These are phyloP conservation scores for Cantharis rustica DNA, from an alignment of 2,888 invertebrate genomes.

Conservation along the genomic window DNA sequence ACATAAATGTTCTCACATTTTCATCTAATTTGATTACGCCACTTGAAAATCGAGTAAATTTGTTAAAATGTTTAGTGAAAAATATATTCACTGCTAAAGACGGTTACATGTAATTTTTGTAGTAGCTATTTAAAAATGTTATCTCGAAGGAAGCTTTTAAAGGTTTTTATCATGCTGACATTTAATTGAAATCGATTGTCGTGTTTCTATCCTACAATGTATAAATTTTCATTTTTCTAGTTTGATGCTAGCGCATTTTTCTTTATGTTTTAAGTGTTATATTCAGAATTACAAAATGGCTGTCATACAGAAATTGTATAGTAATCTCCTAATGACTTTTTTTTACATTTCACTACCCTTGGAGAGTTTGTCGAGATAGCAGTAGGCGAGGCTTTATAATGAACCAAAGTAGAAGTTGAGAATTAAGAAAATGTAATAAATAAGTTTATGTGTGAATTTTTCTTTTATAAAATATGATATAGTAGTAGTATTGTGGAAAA, in stretches of 20 bases:
- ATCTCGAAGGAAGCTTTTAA: neutral
- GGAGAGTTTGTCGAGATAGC: constrained; percentile 2
- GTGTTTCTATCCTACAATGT: neutral
- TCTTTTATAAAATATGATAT: neutral
- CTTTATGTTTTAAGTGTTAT: neutral
- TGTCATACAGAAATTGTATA: neutral
- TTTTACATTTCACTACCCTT: constrained; percentile 7
- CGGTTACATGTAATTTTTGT: neutral
- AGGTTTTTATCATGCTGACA: neutral
- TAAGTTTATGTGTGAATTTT: neutral
- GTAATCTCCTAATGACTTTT: constrained; percentile 11
- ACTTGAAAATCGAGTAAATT: neutral
- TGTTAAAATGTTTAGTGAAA: neutral
- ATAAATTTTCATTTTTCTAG: neutral
- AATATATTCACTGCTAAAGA: neutral
- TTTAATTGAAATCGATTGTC: neutral
- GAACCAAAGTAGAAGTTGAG: neutral
- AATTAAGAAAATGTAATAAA: neutral
- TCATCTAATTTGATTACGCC: neutral
- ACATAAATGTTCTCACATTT: neutral
- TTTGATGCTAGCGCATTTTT: neutral
- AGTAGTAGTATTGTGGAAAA: neutral
- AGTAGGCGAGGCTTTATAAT: constrained; percentile 9
- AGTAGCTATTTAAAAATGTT: neutral
- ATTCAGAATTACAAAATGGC: constrained; percentile 1